phyloP scores from a whole-genome alignment of 2,888 invertebrate species.

The Drosophila kambysellisi region DNA sequence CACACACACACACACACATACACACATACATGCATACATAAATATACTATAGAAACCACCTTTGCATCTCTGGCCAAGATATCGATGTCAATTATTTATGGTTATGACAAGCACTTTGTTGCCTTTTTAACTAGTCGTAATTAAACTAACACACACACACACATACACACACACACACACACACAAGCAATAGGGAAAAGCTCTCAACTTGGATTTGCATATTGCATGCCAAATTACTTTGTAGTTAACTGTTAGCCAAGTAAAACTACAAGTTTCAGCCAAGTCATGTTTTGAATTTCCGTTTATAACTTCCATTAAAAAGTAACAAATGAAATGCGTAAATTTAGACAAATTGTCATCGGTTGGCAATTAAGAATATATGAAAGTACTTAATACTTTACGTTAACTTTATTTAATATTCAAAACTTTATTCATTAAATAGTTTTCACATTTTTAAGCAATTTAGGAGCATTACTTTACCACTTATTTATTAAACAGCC shows the following conservation, averaged over 20 bases:
- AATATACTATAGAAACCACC: neutral
- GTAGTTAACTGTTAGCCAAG: slow-evolving; percentile 6
- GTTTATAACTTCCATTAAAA: neutral
- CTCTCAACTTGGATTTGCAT: slow-evolving; percentile 34
- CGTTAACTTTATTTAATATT: neutral
- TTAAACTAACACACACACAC: slow-evolving; percentile 10
- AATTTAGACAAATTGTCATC: neutral
- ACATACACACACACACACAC: slow-evolving; percentile 17
- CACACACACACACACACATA: neutral
- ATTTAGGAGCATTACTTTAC: neutral
- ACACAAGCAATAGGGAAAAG: slow-evolving; percentile 4
- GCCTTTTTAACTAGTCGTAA: slow-evolving; percentile 48
- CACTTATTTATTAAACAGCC: neutral
- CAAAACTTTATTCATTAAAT: neutral
- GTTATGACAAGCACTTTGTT: slow-evolving; percentile 54
- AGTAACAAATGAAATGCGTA: neutral
- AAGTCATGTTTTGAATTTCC: slow-evolving; percentile 15
- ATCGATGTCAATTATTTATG: slow-evolving; percentile 66
- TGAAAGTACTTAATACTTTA: neutral
- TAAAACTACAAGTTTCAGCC: neutral
- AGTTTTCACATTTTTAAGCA: neutral
- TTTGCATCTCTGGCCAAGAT: slow-evolving; percentile 20
- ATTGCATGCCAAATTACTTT: slow-evolving; percentile 37
- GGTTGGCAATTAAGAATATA: neutral
- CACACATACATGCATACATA: neutral